A percentile compares a stretch with the other conserved stretches of the same genome.
phyloP scores from a whole-genome alignment of 2,888 invertebrate species.

The Brachycybe producta region DNA sequence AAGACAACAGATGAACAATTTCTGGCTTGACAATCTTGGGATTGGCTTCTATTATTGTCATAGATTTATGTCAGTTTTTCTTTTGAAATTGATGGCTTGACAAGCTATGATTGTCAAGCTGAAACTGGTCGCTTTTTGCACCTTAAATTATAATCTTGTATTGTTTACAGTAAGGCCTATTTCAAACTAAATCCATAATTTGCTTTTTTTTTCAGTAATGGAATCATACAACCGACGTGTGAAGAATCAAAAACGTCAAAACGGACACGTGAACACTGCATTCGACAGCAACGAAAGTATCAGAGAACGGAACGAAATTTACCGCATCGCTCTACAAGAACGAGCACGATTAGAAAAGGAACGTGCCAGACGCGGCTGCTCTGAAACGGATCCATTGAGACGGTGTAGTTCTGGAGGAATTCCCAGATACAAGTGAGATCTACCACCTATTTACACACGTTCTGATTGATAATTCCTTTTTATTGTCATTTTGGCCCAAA shows the following conservation, averaged over 20 bases:
- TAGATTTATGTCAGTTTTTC: too few relatives aligned
- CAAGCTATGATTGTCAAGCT: too few relatives aligned
- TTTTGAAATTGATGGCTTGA: too few relatives aligned
- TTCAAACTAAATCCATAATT: too few relatives aligned
- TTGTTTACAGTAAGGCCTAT: too few relatives aligned
- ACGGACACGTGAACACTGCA: slow-evolving; percentile 17
- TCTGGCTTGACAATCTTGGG: neutral
- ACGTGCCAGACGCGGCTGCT: neutral
- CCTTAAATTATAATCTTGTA: too few relatives aligned
- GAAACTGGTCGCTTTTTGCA: too few relatives aligned
- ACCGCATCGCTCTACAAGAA: slow-evolving; percentile 3
- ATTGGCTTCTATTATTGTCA: too few relatives aligned
- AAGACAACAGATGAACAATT: neutral
- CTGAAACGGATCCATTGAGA: slow-evolving; percentile 9
- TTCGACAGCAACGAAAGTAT: slow-evolving; percentile 15
- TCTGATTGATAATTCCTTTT: too few relatives aligned
- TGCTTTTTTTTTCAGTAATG: slow-evolving; percentile 10
- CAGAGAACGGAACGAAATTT: slow-evolving; percentile 8
- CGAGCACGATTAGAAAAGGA: neutral
- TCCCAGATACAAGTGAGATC: slow-evolving; percentile 1
- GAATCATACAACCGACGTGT: slow-evolving; percentile 16
- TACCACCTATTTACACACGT: too few relatives aligned
- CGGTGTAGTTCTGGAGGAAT: slow-evolving; percentile 17
- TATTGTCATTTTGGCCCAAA: too few relatives aligned
- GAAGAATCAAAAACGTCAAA: slow-evolving; percentile 11